These are phyloP conservation scores for Calliopsis andreniformis DNA, from an alignment of 1,140 invertebrate genomes.

Conservation along the genomic window DNA sequence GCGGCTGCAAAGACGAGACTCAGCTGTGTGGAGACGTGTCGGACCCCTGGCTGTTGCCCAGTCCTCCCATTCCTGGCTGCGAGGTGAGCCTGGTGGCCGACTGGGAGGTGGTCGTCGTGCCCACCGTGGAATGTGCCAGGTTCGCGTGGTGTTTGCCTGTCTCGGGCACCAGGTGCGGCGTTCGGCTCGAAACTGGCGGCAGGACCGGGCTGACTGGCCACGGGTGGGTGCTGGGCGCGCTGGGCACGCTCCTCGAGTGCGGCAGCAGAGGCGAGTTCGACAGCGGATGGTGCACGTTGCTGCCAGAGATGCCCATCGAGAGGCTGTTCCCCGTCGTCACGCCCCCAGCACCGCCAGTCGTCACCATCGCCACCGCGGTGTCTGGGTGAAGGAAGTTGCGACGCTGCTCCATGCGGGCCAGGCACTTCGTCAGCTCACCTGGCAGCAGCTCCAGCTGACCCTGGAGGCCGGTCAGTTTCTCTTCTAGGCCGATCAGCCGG, in stretches of 20 bases:
- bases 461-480: constrained; percentile 90
- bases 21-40: constrained; percentile 79
- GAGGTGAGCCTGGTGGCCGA: constrained; percentile 74
- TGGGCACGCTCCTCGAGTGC: constrained; percentile 83
- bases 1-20: constrained; percentile 80
- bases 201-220: constrained; percentile 89
- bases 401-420: constrained; percentile 87
- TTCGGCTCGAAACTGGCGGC: constrained; percentile 86
- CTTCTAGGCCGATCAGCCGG: constrained; percentile 91
- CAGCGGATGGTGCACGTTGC: constrained; percentile 68
- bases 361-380: constrained; percentile 84
- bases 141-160: constrained; percentile 81
- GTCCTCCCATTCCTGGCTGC: constrained; percentile 75
- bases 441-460: constrained; percentile 91
- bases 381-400: constrained; percentile 93
- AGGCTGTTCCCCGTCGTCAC: constrained; percentile 72
- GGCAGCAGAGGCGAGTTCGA: constrained; percentile 82
- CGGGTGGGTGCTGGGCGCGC: constrained; percentile 83
- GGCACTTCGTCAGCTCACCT: constrained; percentile 88
- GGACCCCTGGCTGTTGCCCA: constrained; percentile 78
- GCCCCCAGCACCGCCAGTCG: constrained; percentile 74
- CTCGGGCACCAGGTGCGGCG: constrained; percentile 88
- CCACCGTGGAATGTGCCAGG: constrained; percentile 76
- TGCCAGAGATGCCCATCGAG: constrained; percentile 71
- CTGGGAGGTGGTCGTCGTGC: constrained; percentile 76